Evolutionary conservation across 2,888 invertebrate genomes (phyloP), one percentile per base, ranked within the genome.

Genomic region (Himalopsyche anomala): DNA sequence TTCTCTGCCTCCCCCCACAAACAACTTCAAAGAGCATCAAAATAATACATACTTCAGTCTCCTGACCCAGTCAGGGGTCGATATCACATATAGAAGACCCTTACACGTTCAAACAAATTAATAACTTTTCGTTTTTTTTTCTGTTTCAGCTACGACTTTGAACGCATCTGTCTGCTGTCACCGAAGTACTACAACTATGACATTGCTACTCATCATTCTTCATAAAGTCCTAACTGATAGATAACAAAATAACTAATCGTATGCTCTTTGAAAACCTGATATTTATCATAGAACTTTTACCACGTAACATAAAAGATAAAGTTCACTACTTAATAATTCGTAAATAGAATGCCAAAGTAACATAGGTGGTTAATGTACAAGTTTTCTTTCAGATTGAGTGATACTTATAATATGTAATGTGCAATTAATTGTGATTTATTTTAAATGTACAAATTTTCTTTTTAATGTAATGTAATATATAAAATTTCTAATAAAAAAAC

Each of bases 201-300:
- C 85, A 17, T 62, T 83, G 19, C 80, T 85, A 17, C 83, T 85
- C 51, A 79, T 87, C 56, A 74, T 88, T 74, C 80, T 88, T 38
- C 88, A 88, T 69, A 87, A 83, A 56, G 56, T 85, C 5, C 45
- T 88, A 12, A 87, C 84, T n/a, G 86, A 86, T 81, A 88, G 88
- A 88, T 88, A 88, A 88, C 88, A 88, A 84, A 88, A 86, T 88
- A 19, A 74, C 19, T 36, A 36, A 36, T 74, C 5, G 5, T 38
- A 36, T 74, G 28, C 74, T 74, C 36, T 38, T 15, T 74, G 36
- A 74, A 74, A 74, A 74, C 74, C 74, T 74, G 74, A 74, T 36
- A 74, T 38, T 38, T 74, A 74, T 36, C 36, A 74, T 74, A 74
- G 62, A 74, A 74, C 15, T 74, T 45, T 74, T 74, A 74, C 74